phyloP scores from a whole-genome alignment of 2,797 vertebrate species.

The Cossypha caffra region DNA sequence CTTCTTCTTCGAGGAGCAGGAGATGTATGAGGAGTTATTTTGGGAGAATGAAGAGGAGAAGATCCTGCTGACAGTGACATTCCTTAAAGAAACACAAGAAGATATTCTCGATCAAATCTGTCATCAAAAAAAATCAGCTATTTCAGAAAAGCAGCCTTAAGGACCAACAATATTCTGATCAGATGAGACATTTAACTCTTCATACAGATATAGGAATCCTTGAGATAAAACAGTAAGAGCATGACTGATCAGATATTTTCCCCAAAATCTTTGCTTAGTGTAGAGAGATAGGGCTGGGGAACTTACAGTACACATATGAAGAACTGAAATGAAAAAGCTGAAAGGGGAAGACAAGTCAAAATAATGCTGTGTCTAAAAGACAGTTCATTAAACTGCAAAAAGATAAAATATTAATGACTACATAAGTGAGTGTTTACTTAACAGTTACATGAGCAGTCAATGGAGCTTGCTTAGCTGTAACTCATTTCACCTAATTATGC shows the following conservation, averaged over 20 bases:
- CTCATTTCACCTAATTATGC: neutral
- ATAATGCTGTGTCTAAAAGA: neutral
- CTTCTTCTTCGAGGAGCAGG: slow-evolving; percentile 95
- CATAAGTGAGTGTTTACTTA: neutral
- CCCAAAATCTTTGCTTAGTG: neutral
- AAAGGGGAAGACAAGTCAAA: neutral
- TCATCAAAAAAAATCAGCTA: neutral
- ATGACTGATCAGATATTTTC: neutral
- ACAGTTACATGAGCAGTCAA: neutral
- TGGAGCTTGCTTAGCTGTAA: neutral
- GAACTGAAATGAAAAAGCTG: neutral
- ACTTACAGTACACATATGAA: neutral
- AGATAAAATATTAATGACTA: neutral
- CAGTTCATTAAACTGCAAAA: neutral
- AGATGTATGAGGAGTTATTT: slow-evolving; percentile 98
- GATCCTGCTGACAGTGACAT: slow-evolving; percentile 99
- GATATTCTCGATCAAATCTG: neutral
- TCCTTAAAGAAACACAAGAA: slow-evolving; percentile 79
- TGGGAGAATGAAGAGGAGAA: slow-evolving; percentile 97
- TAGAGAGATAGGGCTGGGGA: neutral
- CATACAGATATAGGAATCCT: neutral
- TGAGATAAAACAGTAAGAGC: neutral
- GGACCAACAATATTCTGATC: neutral
- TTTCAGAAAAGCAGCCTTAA: neutral
- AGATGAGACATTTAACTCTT: neutral